Conservation (phyloP, 2,113 vertebrate species). For the Indicator indicator region DNA sequence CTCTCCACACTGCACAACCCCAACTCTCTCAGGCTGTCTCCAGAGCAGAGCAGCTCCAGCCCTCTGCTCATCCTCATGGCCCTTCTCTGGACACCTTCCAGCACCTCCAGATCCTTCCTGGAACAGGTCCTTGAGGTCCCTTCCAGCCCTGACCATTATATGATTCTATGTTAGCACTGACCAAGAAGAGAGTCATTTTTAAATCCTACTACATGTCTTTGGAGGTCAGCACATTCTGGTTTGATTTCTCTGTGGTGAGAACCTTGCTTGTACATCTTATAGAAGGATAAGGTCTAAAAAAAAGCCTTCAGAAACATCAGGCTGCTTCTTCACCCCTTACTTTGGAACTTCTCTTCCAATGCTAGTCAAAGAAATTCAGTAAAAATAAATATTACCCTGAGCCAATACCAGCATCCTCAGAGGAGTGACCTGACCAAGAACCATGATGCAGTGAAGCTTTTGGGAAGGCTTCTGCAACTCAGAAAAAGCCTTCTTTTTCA, state of each 20-base stretch:
- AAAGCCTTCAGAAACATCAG: background rate
- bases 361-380: background rate
- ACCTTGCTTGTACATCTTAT: fast-evolving
- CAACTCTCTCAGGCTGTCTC: no score
- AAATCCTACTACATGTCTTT: background rate
- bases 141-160: no score
- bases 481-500: background rate
- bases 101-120: no score
- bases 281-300: background rate
- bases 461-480: background rate
- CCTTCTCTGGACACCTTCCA: no score
- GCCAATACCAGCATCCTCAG: background rate
- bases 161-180: no score
- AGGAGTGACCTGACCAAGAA: background rate
- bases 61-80: no score
- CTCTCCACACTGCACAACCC: no score
- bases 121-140: no score
- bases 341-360: background rate
- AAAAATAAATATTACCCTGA: background rate
- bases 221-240: background rate
- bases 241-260: fast-evolving
- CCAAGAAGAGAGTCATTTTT: background rate
- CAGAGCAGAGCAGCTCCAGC: no score
- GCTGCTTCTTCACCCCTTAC: background rate
- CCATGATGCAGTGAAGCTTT: fast-evolving